phyloP scores from a whole-genome alignment of 64 coral and sea anemone genomes.

The Cladopsammia gracilis region DNA sequence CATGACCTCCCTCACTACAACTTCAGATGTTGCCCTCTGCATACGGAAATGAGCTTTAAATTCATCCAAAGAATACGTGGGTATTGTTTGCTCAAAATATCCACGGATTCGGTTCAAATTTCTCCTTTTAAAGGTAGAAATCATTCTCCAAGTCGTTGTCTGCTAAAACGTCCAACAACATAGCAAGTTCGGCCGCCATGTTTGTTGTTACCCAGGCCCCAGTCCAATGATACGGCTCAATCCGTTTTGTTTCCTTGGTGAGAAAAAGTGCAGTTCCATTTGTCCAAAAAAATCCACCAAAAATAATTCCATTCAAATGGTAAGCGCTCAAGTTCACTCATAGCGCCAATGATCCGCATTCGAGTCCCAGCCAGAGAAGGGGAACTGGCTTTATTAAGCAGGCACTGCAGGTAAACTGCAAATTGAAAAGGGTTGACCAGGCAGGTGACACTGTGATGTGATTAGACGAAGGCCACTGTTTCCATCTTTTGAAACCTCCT shows the following conservation, averaged over 20 bases:
- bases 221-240: neutral
- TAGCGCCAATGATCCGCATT: too few species aligned
- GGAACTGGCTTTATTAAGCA: too few species aligned
- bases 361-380: too few species aligned
- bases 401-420: too few species aligned
- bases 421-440: too few species aligned
- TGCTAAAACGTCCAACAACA: neutral
- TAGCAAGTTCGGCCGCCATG: neutral
- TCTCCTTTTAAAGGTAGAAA: conserved; percentile 23
- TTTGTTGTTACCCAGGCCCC: neutral
- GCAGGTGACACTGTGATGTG: too few species aligned
- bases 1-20: conserved; percentile 20
- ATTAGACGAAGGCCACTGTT: too few species aligned
- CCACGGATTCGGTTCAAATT: conserved; percentile 24
- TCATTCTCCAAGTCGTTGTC: conserved; percentile 7
- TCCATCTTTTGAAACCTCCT: too few species aligned
- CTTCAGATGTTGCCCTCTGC: conserved; percentile 44
- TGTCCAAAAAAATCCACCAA: neutral
- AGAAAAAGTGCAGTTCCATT: neutral
- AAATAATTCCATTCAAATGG: neutral
- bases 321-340: too few species aligned
- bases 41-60: conserved; percentile 76
- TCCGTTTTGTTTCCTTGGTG: neutral
- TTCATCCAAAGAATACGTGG: conserved; percentile 62
- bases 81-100: conserved; percentile 35